Conservation (phyloP, 1,140 invertebrate genomes). For the Chymomyza costata region DNA sequence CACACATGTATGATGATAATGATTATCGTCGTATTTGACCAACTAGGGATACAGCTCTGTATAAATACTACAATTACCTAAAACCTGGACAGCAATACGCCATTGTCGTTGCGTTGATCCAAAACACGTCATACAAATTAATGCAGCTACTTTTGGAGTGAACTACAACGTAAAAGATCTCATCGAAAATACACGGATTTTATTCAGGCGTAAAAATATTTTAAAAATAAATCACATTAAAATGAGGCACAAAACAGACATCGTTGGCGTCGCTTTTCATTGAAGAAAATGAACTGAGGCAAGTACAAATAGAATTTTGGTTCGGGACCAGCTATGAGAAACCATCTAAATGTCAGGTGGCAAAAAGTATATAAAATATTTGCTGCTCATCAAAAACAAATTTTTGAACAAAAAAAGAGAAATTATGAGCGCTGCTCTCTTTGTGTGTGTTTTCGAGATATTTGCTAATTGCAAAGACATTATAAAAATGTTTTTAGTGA, state of each 20-base stretch:
- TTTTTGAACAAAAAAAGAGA: constrained; percentile 32
- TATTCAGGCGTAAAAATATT: constrained; percentile 30
- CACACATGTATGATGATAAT: too few species aligned
- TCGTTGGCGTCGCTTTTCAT: constrained; percentile 42
- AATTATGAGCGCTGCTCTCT: too few species aligned
- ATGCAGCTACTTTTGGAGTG: constrained; percentile 7
- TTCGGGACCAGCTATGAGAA: constrained; percentile 6
- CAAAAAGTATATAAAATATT: constrained; percentile 24
- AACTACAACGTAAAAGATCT: constrained; percentile 17
- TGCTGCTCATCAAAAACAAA: constrained; percentile 37
- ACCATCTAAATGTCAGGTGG: constrained; percentile 16
- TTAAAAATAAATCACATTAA: constrained; percentile 37
- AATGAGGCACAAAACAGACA: constrained; percentile 19
- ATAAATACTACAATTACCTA: too few species aligned
- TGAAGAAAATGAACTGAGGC: constrained; percentile 39
- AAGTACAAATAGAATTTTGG: constrained; percentile 26
- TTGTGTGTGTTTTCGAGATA: too few species aligned
- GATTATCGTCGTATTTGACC: too few species aligned
- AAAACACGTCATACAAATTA: constrained; percentile 12
- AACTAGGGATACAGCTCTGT: too few species aligned
- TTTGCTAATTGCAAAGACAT: too few species aligned
- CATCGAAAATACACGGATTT: constrained; percentile 26
- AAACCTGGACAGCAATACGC: constrained; percentile 56
- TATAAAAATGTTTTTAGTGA: too few species aligned
- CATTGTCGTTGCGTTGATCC: constrained; percentile 28